These are phyloP conservation scores for Sinella curviseta DNA, from an alignment of 1,140 invertebrate genomes.

Conservation along the genomic window DNA sequence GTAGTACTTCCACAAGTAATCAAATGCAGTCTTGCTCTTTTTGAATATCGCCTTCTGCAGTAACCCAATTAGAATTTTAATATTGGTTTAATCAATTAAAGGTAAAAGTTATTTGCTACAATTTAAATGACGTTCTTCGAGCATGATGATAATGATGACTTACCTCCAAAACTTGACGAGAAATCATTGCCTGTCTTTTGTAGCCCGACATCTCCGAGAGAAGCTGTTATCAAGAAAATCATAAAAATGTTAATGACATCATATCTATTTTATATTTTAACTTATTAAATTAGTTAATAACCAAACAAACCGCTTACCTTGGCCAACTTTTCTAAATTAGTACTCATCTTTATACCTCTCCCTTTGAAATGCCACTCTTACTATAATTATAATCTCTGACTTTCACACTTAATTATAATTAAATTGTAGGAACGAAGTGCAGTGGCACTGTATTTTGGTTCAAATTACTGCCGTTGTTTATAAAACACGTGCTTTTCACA, in stretches of 20 bases:
- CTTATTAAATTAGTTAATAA: background rate
- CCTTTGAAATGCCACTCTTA: too few species aligned
- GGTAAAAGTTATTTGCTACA: background rate
- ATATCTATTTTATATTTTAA: background rate
- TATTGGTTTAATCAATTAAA: background rate
- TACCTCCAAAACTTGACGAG: constrained; percentile 2
- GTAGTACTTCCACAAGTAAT: constrained; percentile 42
- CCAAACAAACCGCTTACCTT: background rate
- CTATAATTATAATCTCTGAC: background rate
- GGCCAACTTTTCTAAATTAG: constrained; percentile 27
- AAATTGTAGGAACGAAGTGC: too few species aligned
- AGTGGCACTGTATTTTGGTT: too few species aligned
- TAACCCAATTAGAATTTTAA: background rate
- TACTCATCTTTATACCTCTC: background rate
- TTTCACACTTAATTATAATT: too few species aligned
- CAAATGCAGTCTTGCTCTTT: constrained; percentile 25
- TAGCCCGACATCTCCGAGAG: background rate
- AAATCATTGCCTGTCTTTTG: background rate
- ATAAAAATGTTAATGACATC: background rate
- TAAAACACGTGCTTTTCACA: too few species aligned
- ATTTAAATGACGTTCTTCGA: background rate
- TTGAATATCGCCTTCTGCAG: constrained; percentile 39
- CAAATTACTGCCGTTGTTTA: too few species aligned
- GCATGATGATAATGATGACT: background rate
- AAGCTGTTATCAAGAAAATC: background rate